Conservation (phyloP, 2,113 vertebrate species). For the Glaucidium brasilianum region DNA sequence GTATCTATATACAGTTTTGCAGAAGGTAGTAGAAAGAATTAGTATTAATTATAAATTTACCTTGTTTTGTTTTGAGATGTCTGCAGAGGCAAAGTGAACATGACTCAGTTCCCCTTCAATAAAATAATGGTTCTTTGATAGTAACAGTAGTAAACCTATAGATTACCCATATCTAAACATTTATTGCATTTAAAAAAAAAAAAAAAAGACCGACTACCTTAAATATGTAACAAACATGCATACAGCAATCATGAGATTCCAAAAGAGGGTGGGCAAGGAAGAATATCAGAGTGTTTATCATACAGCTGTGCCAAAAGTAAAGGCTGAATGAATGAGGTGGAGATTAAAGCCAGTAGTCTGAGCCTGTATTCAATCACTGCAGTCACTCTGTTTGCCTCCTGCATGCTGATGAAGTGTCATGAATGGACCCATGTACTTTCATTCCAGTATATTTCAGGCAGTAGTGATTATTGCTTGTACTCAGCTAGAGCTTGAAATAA, state of each 20-base stretch:
- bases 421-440: conserved; percentile 87
- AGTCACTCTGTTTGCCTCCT: conserved; percentile 80
- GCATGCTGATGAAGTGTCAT: conserved; percentile 89
- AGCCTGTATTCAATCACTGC: conserved; percentile 90
- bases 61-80: not conserved
- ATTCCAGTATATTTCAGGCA: conserved; percentile 75
- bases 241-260: conserved; percentile 57
- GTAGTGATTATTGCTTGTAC: conserved; percentile 77
- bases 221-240: conserved; percentile 36
- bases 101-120: not conserved
- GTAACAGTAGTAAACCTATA: not conserved
- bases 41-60: not conserved
- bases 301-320: conserved; percentile 86
- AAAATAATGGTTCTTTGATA: not conserved
- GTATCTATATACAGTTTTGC: not conserved
- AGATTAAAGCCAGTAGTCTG: conserved; percentile 89
- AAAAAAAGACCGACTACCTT: not conserved
- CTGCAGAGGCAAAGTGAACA: not conserved
- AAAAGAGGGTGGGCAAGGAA: conserved; percentile 59
- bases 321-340: conserved; percentile 84
- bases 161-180: not conserved
- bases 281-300: conserved; percentile 84
- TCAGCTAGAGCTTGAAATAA: conserved; percentile 74
- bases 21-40: not conserved
- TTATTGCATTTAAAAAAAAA: not conserved